Evolutionary conservation across 2,113 vertebrate genomes (phyloP).

Genomic region (Acanthochromis polyacanthus): DNA sequence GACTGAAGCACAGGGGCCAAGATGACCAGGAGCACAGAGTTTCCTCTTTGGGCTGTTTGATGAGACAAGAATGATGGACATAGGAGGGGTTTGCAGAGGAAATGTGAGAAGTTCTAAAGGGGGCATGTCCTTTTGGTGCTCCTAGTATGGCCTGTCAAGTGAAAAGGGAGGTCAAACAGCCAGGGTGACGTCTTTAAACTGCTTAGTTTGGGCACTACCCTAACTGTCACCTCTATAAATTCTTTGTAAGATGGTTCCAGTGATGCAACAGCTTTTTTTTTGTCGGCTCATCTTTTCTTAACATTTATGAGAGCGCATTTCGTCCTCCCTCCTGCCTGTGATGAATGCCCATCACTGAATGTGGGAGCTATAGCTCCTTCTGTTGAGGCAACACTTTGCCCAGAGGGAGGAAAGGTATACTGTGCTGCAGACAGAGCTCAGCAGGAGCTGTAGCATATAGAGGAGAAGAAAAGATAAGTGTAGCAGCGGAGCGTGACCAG

Average conservation of each 20-base stretch:
- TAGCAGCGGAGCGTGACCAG: conserved; percentile 5
- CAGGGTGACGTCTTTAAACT: conserved; percentile 15
- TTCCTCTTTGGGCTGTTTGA: conserved; percentile 11
- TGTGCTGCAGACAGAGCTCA: not conserved
- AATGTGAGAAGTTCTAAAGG: not conserved
- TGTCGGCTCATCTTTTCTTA: not conserved
- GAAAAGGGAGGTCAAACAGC: not conserved
- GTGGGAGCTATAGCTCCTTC: not conserved
- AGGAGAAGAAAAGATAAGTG: not conserved
- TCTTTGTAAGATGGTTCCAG: not conserved
- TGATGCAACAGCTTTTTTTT: not conserved
- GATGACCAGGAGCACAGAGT: not conserved
- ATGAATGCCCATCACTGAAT: conserved; percentile 15
- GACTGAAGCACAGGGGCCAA: conserved; percentile 6
- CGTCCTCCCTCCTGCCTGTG: not conserved
- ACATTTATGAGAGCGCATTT: conserved; percentile 9
- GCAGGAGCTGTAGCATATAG: not conserved
- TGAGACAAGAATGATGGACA: not conserved
- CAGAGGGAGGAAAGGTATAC: conserved; percentile 18
- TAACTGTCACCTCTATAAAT: conserved; percentile 33
- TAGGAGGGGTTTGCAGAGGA: conserved; percentile 1
- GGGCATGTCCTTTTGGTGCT: conserved; percentile 11
- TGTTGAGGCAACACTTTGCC: conserved; percentile 3
- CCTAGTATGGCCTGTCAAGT: conserved; percentile 11
- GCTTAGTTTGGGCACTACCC: conserved; percentile 24